A percentile compares a stretch with the other conserved stretches of the same genome.
Conservation (phyloP, 2,113 vertebrate genomes). For the Ornithorhynchus anatinus region DNA sequence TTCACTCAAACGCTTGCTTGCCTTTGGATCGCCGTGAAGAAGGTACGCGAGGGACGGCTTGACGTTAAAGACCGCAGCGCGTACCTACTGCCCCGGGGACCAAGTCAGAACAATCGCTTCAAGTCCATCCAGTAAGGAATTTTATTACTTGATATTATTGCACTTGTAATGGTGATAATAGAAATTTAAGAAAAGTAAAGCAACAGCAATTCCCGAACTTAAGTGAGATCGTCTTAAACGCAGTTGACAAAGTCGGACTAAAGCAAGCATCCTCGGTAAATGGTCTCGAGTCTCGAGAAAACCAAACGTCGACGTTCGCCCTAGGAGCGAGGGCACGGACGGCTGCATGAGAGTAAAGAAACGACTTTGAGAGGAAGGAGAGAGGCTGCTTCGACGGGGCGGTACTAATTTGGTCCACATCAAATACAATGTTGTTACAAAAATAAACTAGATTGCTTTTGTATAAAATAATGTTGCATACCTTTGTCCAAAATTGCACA, state of each 20-base stretch:
- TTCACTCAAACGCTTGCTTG: no score
- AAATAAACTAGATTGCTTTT: conserved; percentile 79
- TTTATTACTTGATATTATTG: conserved; percentile 67
- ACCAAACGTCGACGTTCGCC: conserved; percentile 27
- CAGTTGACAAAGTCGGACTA: conserved; percentile 40
- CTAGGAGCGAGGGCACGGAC: conserved; percentile 30
- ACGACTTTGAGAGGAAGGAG: conserved; percentile 41
- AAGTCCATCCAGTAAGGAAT: conserved; percentile 49
- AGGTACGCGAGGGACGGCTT: conserved; percentile 8
- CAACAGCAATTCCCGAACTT: conserved; percentile 53
- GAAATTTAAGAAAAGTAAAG: conserved; percentile 58
- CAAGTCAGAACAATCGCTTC: conserved; percentile 41
- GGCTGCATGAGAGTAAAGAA: conserved; percentile 10
- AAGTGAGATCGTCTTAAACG: conserved; percentile 57
- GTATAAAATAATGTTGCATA: conserved; percentile 81
- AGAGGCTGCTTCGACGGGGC: conserved; percentile 43
- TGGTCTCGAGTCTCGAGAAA: conserved; percentile 60
- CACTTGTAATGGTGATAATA: conserved; percentile 66
- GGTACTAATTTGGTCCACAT: conserved; percentile 77
- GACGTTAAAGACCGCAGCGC: conserved; percentile 38
- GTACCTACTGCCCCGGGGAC: conserved; percentile 54
- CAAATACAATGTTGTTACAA: conserved; percentile 74
- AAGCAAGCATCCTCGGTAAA: conserved; percentile 55
- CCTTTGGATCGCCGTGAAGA: no score
- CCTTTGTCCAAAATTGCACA: conserved; percentile 76